Evolutionary conservation across 2,797 vertebrate genomes (phyloP).

Genomic region (Coracias cyanogaster): DNA sequence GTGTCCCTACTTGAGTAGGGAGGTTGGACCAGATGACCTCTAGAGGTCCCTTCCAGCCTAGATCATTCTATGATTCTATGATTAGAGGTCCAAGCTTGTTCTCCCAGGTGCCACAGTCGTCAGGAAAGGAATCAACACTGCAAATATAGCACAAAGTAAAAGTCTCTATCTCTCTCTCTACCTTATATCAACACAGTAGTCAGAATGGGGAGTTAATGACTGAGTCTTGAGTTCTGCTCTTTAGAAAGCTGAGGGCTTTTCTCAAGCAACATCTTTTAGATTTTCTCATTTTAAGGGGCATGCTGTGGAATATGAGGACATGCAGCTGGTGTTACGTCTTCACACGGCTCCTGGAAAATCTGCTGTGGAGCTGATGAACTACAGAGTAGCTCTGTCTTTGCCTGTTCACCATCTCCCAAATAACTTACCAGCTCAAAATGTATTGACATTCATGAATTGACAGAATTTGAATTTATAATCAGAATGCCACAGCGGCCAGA

Average conservation of each 20-base stretch:
- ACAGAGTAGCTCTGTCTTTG: not conserved
- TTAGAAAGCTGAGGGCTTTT: not conserved
- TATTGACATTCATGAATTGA: not conserved
- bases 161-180: too few species aligned
- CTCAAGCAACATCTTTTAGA: not conserved
- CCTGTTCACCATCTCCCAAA: not conserved
- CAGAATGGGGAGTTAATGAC: not conserved
- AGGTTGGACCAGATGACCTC: too few species aligned
- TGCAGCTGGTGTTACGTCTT: not conserved
- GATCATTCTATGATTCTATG: too few species aligned
- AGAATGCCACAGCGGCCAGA: too few species aligned
- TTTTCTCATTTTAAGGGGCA: not conserved
- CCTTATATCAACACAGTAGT: rapidly evolving
- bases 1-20: too few species aligned
- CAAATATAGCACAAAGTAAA: not conserved
- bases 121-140: not conserved
- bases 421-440: not conserved
- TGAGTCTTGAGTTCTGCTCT: not conserved
- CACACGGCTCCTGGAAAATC: not conserved
- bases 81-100: not conserved
- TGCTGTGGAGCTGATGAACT: not conserved
- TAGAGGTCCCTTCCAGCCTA: too few species aligned
- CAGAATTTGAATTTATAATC: too few species aligned
- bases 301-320: rapidly evolving
- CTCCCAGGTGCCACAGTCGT: not conserved